Conservation (phyloP, 2,888 invertebrate species). For the Drosophila multiciliata region DNA sequence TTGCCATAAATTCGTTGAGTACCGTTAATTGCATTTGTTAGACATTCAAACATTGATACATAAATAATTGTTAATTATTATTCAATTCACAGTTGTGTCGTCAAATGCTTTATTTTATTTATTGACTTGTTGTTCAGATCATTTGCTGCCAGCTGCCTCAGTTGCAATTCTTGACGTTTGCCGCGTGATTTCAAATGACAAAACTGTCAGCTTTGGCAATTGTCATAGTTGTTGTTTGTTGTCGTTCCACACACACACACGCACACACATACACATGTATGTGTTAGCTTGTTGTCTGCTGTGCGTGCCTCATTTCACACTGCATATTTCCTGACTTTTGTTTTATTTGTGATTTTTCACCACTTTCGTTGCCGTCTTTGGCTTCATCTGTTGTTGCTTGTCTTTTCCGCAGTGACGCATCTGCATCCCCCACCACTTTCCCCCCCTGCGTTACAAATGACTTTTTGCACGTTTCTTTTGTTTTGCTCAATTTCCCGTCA, state of each 20-base stretch:
- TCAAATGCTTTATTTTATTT: slow-evolving; percentile 38
- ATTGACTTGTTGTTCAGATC: slow-evolving; percentile 58
- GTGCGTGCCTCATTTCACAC: slow-evolving; percentile 50
- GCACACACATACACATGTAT: background rate
- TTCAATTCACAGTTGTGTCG: slow-evolving; percentile 43
- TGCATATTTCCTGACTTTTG: slow-evolving; percentile 55
- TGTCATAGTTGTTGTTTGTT: slow-evolving; percentile 54
- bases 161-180: slow-evolving; percentile 50
- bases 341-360: slow-evolving; percentile 18
- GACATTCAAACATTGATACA: slow-evolving; percentile 32
- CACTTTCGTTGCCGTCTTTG: slow-evolving; percentile 36
- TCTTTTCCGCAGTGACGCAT: slow-evolving; percentile 71
- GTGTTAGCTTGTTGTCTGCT: slow-evolving; percentile 34
- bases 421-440: slow-evolving; percentile 7
- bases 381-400: slow-evolving; percentile 29
- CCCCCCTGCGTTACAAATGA: slow-evolving; percentile 46
- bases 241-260: slow-evolving; percentile 17
- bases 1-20: slow-evolving; percentile 33
- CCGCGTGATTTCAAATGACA: slow-evolving; percentile 75
- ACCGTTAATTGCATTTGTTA: slow-evolving; percentile 52
- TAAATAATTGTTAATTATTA: slow-evolving; percentile 60
- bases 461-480: slow-evolving; percentile 71
- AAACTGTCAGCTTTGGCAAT: slow-evolving; percentile 71
- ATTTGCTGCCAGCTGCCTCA: slow-evolving; percentile 32
- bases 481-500: slow-evolving; percentile 65